A percentile compares a stretch with the other conserved stretches of the same genome.
phyloP scores from a whole-genome alignment of 2,888 invertebrate species.

The Trileptium ribeirensis region DNA sequence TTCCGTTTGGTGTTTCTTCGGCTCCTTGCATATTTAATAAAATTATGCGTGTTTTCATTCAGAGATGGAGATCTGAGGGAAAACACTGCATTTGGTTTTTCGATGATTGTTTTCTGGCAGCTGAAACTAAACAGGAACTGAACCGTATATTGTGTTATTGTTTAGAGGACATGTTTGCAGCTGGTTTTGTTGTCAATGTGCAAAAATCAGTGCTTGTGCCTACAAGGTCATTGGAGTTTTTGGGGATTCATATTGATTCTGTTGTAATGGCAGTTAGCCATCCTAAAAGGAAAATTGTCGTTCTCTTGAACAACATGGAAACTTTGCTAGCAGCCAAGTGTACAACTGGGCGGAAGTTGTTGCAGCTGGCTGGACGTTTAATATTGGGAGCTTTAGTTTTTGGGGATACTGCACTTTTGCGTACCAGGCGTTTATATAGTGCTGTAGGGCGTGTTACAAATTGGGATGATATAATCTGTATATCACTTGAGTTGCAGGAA shows the following conservation, averaged over 20 bases:
- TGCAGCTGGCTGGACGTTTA: background rate
- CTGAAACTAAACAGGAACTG: background rate
- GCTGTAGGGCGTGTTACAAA: background rate
- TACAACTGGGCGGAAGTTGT: background rate
- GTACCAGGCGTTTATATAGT: background rate
- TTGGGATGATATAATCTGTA: background rate
- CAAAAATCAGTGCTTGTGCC: background rate
- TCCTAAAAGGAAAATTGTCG: background rate
- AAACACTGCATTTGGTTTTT: background rate
- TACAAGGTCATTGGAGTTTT: background rate
- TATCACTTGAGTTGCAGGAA: background rate
- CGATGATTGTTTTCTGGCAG: background rate
- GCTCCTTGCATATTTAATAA: slow-evolving; percentile 5
- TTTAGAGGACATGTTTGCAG: background rate
- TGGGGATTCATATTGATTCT: background rate
- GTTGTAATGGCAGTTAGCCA: background rate
- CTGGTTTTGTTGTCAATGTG: background rate
- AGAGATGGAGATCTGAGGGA: background rate
- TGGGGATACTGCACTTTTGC: background rate
- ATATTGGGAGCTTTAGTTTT: background rate
- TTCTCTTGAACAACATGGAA: too few species aligned
- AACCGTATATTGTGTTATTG: background rate
- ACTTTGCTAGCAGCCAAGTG: too few species aligned
- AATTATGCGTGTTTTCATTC: background rate
- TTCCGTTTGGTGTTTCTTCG: slow-evolving; percentile 3